Base-by-base conservation (phyloP, 2,888 invertebrate species). In the Diadegma fenestrale region DNA sequence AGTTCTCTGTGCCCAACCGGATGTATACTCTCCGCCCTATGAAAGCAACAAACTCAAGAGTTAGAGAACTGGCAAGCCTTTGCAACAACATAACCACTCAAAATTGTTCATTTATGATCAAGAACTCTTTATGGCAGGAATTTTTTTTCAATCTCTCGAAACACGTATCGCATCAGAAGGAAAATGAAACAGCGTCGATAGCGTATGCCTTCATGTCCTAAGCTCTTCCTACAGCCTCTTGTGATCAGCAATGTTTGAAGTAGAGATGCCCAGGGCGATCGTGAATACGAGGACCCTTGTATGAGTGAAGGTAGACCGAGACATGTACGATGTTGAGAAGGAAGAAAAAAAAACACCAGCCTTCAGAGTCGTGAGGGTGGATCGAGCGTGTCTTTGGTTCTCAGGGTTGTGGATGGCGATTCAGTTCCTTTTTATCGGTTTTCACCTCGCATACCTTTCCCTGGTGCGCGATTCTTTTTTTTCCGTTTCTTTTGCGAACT, bases 401-500 rank as follows among this genome's bases (percentile, higher is more conserved):
- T n/a, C 51, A 43, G 69, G 37, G 37, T 22, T 64, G 79, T 37
- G 73, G 63, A 48, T 30, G 41, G 43, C 37, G 22, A 45, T 51
- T 48, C 33, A 41, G 80, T 66, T 83, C 19, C 37, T 64, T 76
- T 82, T 86, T 86, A 86, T 86, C 86, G 63, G 80, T 48, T 80
- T 66, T 77, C 77, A 77, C 41, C 48, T 71, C 79, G 63, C 80
- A 69, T 86, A 83, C 80, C 86, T 86, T 86, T 86, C 75, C 73
- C 82, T 68, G 33, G 26, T 45, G n/a, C 33, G 41, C 26, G n/a
- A 33, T 12, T 73, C 26, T 12, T 8, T 43, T 45, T 22, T 0
- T 17, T 43, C n/a, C n/a, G n/a, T n/a, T 14, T 22, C 33, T 45
- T 51, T 30, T n/a, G n/a, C 48, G n/a, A 51, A 75, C 73, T 6